Base-by-base conservation (phyloP, 2,888 invertebrate genomes). In the Syritta pipiens region DNA sequence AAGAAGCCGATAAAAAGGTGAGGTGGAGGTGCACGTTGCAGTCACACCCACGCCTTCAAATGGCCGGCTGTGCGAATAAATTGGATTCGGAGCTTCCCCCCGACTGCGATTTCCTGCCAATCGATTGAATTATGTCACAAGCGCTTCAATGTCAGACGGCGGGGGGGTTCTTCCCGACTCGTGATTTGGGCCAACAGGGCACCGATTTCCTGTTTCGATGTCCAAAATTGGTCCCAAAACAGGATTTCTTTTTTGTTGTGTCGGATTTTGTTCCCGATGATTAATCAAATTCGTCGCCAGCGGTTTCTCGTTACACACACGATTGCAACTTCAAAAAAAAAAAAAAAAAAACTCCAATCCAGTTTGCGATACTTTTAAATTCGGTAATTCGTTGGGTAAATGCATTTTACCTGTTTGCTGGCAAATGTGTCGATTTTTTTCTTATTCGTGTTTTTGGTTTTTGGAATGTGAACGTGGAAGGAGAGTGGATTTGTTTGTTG, bases 381-480 rank as follows among this genome's bases (percentile, higher is more conserved):
- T 71, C 67, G 67, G 72, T 72, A 68, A 72, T 67, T 79, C 68
- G 62, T 48, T 55, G 60, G 71, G 40, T 72, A 74, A 79, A 79
- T 79, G 79, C 55, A 79, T 79, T 79, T 79, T 79, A 79, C 74
- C 79, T 79, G 79, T 79, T 79, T 62, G 37, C 57, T 57, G 57
- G 57, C 48, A 62, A 67, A 72, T 62, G 79, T 79, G 79, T 72
- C 72, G 77, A 71, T 59, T 42, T 57, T n/a, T n/a, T n/a, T n/a
- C n/a, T n/a, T n/a, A n/a, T n/a, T n/a, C n/a, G n/a, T n/a, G n/a
- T n/a, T n/a, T n/a, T n/a, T n/a, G n/a, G n/a, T n/a, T n/a, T n/a
- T n/a, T 14, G 76, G 76, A 77, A 77, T 71, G 63, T 71, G 63
- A 71, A 71, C 37, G 71, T 71, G 59, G 69, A n/a, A 40, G 35